A percentile compares a stretch with the other conserved stretches of the same genome.
These are phyloP conservation scores for Myiozetetes cayanensis DNA, from an alignment of 2,113 vertebrate species.

Conservation along the genomic window DNA sequence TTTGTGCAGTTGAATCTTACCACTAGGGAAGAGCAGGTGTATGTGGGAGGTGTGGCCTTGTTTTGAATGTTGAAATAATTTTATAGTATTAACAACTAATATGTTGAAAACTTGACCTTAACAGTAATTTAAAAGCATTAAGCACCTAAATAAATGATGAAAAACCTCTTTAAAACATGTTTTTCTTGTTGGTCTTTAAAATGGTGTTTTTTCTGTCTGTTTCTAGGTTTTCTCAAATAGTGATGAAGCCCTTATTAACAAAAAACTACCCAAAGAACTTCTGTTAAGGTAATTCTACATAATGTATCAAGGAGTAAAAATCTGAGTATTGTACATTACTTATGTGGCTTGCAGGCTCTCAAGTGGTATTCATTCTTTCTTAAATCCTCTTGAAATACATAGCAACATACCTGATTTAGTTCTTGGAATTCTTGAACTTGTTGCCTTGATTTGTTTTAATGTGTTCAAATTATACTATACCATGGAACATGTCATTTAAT, in stretches of 20 bases:
- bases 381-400: conserved; percentile 24
- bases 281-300: conserved; percentile 84
- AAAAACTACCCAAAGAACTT: conserved; percentile 96
- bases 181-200: background rate
- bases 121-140: background rate
- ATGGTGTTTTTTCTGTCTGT: background rate
- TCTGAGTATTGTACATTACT: background rate
- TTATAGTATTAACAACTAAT: background rate
- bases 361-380: background rate
- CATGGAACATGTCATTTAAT: background rate
- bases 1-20: background rate
- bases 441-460: conserved; percentile 48
- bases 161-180: background rate
- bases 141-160: background rate
- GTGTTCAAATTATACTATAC: conserved; percentile 26
- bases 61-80: background rate
- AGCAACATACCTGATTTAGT: background rate
- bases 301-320: background rate
- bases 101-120: background rate
- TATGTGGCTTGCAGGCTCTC: background rate
- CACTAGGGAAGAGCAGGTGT: background rate
- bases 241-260: conserved; percentile 96
- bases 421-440: conserved; percentile 40
- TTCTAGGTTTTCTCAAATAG: conserved; percentile 92
- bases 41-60: background rate